phyloP scores from a whole-genome alignment of 1,140 invertebrate genomes.

The Brachionus calyciflorus region DNA sequence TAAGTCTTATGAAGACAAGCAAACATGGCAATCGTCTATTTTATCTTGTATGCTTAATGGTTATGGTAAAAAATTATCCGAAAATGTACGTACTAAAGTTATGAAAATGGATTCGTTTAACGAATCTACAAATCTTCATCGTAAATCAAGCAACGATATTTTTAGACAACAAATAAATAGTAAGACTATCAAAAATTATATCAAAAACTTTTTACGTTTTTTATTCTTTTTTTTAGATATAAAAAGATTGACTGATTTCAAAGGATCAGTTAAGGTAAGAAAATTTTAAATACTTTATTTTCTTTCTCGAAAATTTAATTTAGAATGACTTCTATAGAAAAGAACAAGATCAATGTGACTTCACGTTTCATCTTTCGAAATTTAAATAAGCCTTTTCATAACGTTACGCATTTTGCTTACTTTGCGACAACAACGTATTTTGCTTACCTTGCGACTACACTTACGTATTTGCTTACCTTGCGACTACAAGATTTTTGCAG shows the following conservation, averaged over 20 bases:
- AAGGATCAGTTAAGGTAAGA: neutral
- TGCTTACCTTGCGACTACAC: no score
- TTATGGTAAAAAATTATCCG: constrained; percentile 41
- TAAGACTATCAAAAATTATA: neutral
- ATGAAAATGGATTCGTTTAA: constrained; percentile 34
- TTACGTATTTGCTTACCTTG: no score
- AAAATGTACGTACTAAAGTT: constrained; percentile 25
- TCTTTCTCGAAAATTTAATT: neutral
- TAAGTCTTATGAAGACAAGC: constrained; percentile 22
- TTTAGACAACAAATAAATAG: constrained; percentile 35
- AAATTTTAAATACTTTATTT: neutral
- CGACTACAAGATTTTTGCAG: no score
- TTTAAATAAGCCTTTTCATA: no score
- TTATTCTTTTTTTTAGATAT: neutral
- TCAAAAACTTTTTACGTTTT: no score
- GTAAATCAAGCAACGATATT: constrained; percentile 39
- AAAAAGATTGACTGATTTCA: neutral
- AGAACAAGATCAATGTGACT: no score
- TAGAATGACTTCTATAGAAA: no score
- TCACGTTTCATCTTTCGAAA: no score
- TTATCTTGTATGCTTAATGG: constrained; percentile 45
- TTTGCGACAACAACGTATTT: no score
- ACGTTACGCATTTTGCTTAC: no score
- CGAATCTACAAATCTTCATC: neutral
- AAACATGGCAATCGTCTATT: constrained; percentile 29